Conservation (phyloP, 2,797 vertebrate species). For the Huso huso region DNA sequence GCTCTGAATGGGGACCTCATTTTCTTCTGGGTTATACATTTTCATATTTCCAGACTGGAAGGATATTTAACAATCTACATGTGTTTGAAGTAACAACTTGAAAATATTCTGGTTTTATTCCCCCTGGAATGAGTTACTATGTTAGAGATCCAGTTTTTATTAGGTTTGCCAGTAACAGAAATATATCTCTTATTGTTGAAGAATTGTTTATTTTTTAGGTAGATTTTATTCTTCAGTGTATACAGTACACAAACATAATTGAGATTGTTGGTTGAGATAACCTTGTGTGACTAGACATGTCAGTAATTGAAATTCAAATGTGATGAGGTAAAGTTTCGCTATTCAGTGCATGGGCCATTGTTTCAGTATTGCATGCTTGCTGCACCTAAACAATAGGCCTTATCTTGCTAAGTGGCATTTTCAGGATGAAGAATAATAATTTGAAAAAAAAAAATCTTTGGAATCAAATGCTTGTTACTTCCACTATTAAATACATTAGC, state of each 20-base stretch:
- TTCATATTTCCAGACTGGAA: too few relatives aligned
- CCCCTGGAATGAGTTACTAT: too few relatives aligned
- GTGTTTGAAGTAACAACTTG: too few relatives aligned
- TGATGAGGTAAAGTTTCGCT: conserved; percentile 49
- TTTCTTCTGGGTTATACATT: too few relatives aligned
- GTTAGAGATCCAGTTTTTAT: too few relatives aligned
- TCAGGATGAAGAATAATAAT: conserved; percentile 23
- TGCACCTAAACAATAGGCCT: conserved; percentile 48
- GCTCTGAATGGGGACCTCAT: too few relatives aligned
- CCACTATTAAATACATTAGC: conserved; percentile 26
- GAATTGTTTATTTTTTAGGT: too few relatives aligned
- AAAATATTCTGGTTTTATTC: too few relatives aligned
- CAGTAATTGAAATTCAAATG: conserved; percentile 62
- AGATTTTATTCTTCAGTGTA: too few relatives aligned
- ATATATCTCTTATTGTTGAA: too few relatives aligned
- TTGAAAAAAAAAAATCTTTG: conserved; percentile 31
- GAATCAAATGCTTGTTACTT: conserved; percentile 21
- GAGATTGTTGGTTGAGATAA: conserved; percentile 30
- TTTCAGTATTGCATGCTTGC: conserved; percentile 47
- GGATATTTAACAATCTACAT: too few relatives aligned
- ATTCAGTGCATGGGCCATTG: conserved; percentile 46
- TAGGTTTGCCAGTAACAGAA: too few relatives aligned
- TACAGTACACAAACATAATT: neutral
- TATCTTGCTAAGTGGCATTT: conserved; percentile 35
- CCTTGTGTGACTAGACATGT: conserved; percentile 39